A percentile compares a stretch with the other conserved stretches of the same genome.
Evolutionary conservation across 2,888 invertebrate species (phyloP).

Genomic region (Tridacna gigas): DNA sequence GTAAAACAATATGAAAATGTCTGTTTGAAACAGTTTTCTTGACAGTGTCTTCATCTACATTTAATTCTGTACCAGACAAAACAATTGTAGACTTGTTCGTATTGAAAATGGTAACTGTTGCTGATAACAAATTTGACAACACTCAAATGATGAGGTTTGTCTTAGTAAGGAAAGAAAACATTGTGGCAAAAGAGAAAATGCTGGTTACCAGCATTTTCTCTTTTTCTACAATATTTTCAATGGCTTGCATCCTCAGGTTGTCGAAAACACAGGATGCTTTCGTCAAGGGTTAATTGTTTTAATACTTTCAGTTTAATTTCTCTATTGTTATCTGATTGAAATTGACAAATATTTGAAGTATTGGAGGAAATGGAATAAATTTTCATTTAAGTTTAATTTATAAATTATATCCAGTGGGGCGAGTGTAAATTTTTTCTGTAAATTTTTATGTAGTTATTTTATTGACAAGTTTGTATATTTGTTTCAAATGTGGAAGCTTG

Average conservation of each 20-base stretch:
- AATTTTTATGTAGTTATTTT: conserved; percentile 23
- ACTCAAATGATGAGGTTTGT: background rate
- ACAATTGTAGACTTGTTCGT: too few relatives aligned
- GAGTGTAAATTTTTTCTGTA: conserved; percentile 4
- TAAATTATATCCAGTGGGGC: background rate
- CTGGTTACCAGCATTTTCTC: background rate
- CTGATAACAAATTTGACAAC: too few relatives aligned
- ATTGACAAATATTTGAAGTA: too few relatives aligned
- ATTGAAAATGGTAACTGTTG: too few relatives aligned
- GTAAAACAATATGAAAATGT: too few relatives aligned
- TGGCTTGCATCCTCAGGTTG: background rate
- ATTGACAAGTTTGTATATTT: conserved; percentile 22
- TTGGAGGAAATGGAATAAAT: background rate
- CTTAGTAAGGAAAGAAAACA: background rate
- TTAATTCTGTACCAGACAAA: too few relatives aligned
- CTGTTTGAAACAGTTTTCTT: too few relatives aligned
- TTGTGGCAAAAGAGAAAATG: background rate
- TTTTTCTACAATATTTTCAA: background rate
- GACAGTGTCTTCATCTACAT: too few relatives aligned
- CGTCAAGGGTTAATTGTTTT: too few relatives aligned
- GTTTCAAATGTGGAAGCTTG: conserved; percentile 16
- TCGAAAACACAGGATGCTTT: too few relatives aligned
- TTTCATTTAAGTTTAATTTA: background rate
- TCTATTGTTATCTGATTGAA: too few relatives aligned
- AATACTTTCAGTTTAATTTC: too few relatives aligned